A percentile compares a stretch with the other conserved stretches of the same genome.
Conservation (phyloP, 2,797 vertebrate species). For the Oreonectes daqikongensis region DNA sequence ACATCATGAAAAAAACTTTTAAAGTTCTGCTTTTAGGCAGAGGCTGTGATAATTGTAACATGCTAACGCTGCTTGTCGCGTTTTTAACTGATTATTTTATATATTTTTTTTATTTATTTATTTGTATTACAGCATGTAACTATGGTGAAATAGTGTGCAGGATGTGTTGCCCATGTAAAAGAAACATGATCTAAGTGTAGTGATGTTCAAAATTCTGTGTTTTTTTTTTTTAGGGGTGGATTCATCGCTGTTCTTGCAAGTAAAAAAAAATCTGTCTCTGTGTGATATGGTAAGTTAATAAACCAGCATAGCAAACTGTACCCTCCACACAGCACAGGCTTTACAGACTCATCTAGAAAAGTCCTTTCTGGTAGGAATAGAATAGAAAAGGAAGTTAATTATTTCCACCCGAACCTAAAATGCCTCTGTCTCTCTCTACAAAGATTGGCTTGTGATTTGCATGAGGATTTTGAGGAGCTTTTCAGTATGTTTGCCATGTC, state of each 20-base stretch:
- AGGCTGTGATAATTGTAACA: too few species aligned
- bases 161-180: background rate
- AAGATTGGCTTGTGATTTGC: slow-evolving; percentile 72
- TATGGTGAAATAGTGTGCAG: background rate
- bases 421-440: slow-evolving; percentile 70
- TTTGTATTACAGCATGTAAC: background rate
- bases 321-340: slow-evolving; percentile 23
- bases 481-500: slow-evolving; percentile 81
- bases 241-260: background rate
- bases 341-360: slow-evolving; percentile 26
- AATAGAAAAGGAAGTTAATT: slow-evolving; percentile 49
- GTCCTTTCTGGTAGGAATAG: slow-evolving; percentile 14
- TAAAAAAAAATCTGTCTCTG: background rate
- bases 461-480: slow-evolving; percentile 71
- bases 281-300: slow-evolving; percentile 33
- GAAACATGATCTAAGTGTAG: background rate
- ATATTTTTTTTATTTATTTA: background rate
- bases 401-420: slow-evolving; percentile 45
- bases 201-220: background rate
- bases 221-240: background rate
- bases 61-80: too few species aligned
- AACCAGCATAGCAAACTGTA: slow-evolving; percentile 32
- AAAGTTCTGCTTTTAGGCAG: too few species aligned
- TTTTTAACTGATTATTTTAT: background rate
- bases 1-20: background rate